Percentiles rank a stretch among this genome's conserved stretches.
These are phyloP conservation scores for Stigmatopora argus DNA, from an alignment of 2,113 vertebrate species.

Conservation along the genomic window DNA sequence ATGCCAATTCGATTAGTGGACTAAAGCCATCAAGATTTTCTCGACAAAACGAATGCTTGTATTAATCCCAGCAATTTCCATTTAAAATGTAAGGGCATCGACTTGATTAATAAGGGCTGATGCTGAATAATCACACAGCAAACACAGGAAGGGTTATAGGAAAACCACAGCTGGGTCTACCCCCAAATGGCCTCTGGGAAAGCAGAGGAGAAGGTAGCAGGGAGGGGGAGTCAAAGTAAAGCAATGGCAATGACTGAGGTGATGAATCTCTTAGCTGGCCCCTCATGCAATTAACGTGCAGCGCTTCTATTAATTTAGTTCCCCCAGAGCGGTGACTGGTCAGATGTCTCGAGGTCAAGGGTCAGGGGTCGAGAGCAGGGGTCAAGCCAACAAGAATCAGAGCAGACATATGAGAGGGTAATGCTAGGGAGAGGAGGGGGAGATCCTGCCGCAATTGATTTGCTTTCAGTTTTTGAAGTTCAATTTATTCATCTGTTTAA, in stretches of 20 bases:
- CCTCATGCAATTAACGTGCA: slow-evolving; percentile 99
- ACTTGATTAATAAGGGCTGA: slow-evolving; percentile 99
- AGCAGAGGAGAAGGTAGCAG: slow-evolving; percentile 37
- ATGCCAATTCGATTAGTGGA: slow-evolving; percentile 97
- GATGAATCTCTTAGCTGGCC: slow-evolving; percentile 97
- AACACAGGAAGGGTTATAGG: slow-evolving; percentile 82
- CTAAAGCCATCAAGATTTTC: slow-evolving; percentile 99
- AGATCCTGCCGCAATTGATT: slow-evolving; percentile 72
- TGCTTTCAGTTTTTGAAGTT: slow-evolving; percentile 11
- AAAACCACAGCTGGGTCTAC: slow-evolving; percentile 96
- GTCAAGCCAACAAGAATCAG: slow-evolving; percentile 82
- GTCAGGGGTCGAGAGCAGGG: slow-evolving; percentile 87
- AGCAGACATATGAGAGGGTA: slow-evolving; percentile 36
- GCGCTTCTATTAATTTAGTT: slow-evolving; percentile 97
- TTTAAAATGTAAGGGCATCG: slow-evolving; percentile 97
- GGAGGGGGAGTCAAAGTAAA: slow-evolving; percentile 86
- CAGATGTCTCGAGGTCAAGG: slow-evolving; percentile 95
- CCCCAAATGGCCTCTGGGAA: slow-evolving; percentile 90
- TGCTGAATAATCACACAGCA: slow-evolving; percentile 97
- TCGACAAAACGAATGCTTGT: slow-evolving; percentile 98
- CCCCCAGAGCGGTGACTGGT: slow-evolving; percentile 94
- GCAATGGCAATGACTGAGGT: slow-evolving; percentile 99
- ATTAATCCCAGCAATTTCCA: slow-evolving; percentile 99
- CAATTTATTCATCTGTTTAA: not conserved
- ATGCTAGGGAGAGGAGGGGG: slow-evolving; percentile 58